phyloP scores from a whole-genome alignment of 2,797 vertebrate genomes.

The Xyrichtys novacula region DNA sequence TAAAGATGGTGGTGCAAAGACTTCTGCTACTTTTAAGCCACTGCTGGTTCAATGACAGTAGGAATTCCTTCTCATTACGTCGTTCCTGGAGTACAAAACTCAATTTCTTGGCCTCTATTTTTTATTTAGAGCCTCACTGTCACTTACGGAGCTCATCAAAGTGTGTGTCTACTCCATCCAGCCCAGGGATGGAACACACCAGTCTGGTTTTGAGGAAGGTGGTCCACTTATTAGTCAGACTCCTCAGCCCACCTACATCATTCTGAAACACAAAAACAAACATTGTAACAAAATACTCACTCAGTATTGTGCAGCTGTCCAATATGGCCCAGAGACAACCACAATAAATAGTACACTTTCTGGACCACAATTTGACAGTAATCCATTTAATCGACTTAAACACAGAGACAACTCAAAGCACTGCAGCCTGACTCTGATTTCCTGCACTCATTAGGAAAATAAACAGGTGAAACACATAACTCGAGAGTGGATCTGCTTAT shows the following conservation, averaged over 20 bases:
- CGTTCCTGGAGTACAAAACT: constrained; percentile 11
- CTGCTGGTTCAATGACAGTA: not conserved
- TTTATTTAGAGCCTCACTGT: constrained; percentile 9
- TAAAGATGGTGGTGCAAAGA: no score
- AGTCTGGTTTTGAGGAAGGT: constrained; percentile 97
- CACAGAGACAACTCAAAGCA: constrained; percentile 32
- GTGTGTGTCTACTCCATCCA: constrained; percentile 94
- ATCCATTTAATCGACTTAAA: constrained; percentile 27
- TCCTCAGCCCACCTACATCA: constrained; percentile 96
- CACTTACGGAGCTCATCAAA: constrained; percentile 98
- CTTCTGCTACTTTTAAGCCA: not conserved
- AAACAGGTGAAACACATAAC: constrained; percentile 61
- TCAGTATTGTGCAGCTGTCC: constrained; percentile 27
- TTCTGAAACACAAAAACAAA: constrained; percentile 86
- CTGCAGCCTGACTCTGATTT: constrained; percentile 44
- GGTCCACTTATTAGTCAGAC: constrained; percentile 98
- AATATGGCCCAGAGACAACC: constrained; percentile 10
- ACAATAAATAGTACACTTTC: constrained; percentile 37
- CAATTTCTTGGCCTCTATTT: constrained; percentile 17
- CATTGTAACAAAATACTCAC: constrained; percentile 28
- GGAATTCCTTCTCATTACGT: not conserved
- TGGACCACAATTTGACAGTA: constrained; percentile 25
- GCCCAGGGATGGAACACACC: constrained; percentile 95
- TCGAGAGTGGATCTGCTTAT: constrained; percentile 46
- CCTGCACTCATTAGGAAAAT: constrained; percentile 69